phyloP scores from a whole-genome alignment of 2,797 vertebrate genomes.

The Platalea minor region DNA sequence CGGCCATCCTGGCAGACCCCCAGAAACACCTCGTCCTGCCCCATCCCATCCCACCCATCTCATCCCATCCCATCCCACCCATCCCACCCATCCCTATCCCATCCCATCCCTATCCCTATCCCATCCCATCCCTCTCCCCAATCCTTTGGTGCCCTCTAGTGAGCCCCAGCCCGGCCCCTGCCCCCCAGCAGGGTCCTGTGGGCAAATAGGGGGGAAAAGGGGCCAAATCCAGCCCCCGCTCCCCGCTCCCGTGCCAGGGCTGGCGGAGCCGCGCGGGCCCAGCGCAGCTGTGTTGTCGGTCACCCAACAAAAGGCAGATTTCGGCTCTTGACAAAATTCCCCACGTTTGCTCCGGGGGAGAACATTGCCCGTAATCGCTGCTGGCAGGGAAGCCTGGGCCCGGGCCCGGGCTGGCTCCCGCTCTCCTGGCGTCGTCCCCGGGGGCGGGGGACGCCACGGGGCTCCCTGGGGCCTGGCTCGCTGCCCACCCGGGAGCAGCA shows the following conservation, averaged over 20 bases:
- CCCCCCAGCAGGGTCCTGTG: not conserved
- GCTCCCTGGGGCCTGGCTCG: not conserved
- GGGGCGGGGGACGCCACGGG: not conserved
- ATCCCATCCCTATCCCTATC: no score
- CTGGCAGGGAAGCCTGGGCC: constrained; percentile 6
- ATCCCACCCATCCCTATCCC: not conserved
- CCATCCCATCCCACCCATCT: no score
- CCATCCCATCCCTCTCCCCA: not conserved
- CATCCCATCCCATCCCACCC: not conserved
- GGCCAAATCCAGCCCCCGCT: not conserved
- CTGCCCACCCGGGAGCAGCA: not conserved
- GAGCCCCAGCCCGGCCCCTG: not conserved
- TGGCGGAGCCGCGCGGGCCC: not conserved
- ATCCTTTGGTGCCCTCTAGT: constrained; percentile 50
- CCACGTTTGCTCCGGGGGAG: not conserved
- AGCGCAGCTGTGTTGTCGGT: not conserved
- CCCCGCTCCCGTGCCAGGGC: not conserved
- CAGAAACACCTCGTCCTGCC: not conserved
- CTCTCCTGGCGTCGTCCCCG: not conserved
- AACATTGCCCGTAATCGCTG: not conserved
- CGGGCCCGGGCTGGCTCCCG: not conserved
- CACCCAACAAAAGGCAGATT: not conserved
- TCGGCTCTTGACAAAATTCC: not conserved
- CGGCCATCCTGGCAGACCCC: not conserved
- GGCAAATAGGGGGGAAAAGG: rapidly evolving